phyloP scores from a whole-genome alignment of 2,113 vertebrate genomes.

The Panthera leo region DNA sequence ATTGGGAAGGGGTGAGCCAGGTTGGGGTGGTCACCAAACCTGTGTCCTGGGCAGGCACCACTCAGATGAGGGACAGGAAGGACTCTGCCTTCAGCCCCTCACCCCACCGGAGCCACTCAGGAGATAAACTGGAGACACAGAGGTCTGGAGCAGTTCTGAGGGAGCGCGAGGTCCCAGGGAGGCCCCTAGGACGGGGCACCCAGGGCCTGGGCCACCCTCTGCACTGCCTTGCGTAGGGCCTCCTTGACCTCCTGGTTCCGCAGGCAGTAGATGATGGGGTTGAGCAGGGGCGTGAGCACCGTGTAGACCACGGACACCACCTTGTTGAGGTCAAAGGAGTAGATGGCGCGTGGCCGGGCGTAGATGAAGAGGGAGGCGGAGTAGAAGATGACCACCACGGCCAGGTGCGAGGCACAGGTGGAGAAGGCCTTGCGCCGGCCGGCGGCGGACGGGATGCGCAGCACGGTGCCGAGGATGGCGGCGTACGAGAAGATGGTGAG shows the following conservation, averaged over 20 bases:
- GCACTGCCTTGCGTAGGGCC: slow-evolving; percentile 20
- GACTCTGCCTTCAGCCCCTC: neutral
- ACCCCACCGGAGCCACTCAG: too few relatives aligned
- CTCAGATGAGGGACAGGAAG: neutral
- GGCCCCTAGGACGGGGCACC: neutral
- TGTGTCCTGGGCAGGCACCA: neutral
- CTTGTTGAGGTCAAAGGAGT: slow-evolving; percentile 70
- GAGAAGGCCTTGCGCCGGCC: slow-evolving; percentile 76
- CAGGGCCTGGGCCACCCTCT: neutral
- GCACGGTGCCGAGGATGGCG: slow-evolving; percentile 48
- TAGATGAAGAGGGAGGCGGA: slow-evolving; percentile 76
- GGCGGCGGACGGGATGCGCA: neutral
- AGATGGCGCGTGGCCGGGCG: slow-evolving; percentile 66
- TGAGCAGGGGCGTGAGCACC: slow-evolving; percentile 70
- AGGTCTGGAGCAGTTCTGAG: too few relatives aligned
- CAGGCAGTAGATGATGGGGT: slow-evolving; percentile 76
- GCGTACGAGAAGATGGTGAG: slow-evolving; percentile 68
- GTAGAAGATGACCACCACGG: slow-evolving; percentile 74
- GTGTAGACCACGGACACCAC: slow-evolving; percentile 75
- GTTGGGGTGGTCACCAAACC: neutral
- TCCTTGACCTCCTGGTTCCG: slow-evolving; percentile 75
- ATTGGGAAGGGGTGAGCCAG: neutral
- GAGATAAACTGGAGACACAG: too few relatives aligned
- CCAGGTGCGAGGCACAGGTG: slow-evolving; percentile 71
- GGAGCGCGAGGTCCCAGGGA: accelerated